Evolutionary conservation across 2,888 invertebrate species (phyloP), one percentile per base, ranked within the genome.

Genomic region (Bruchidius siliquastri): DNA sequence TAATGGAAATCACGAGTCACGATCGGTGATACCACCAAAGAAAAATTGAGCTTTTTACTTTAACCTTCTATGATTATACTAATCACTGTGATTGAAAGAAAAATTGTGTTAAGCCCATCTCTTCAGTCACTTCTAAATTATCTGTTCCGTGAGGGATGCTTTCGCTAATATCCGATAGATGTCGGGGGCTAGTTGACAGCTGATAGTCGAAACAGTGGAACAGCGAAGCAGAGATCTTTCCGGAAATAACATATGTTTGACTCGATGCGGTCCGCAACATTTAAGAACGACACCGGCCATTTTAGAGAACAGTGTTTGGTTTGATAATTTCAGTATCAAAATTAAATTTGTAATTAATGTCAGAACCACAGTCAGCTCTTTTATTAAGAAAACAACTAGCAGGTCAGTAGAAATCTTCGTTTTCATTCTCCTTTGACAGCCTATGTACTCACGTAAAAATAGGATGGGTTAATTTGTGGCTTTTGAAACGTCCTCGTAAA

Each of bases 381-480:
- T 91, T 96, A 90, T 91, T 96, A 89, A 93, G 95, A 90, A 96
- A 96, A 92, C 96, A 96, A 91, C 91, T 96, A 90, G 95, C 96
- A 92, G 96, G 96, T 96, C 91, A 89, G 90, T 89, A 78, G 73
- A 78, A 75, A 74, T 76, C 66, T 8, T n/a, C 22, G 21, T 21
- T 66, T 67, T 49, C 49, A 18, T 49, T 13, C 49, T 18, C 49
- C 49, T 74, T 75, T 75, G 75, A 75, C 74, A 74, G 70, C 49
- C 68, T 21, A 72, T 70, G 26, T 68, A 68, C 32, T 68, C 66
- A 73, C 67, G 75, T 70, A 32, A 74, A 74, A 73, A 49, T 72
- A 71, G 71, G 74, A 72, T 30, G 74, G 71, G 73, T 67, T 49
- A 49, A 13, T 49, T 49, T 49, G 6, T 49, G 49, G 49, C 49